Evolutionary conservation across 2,113 vertebrate genomes (phyloP).

Genomic region (Pseudois nayaur): DNA sequence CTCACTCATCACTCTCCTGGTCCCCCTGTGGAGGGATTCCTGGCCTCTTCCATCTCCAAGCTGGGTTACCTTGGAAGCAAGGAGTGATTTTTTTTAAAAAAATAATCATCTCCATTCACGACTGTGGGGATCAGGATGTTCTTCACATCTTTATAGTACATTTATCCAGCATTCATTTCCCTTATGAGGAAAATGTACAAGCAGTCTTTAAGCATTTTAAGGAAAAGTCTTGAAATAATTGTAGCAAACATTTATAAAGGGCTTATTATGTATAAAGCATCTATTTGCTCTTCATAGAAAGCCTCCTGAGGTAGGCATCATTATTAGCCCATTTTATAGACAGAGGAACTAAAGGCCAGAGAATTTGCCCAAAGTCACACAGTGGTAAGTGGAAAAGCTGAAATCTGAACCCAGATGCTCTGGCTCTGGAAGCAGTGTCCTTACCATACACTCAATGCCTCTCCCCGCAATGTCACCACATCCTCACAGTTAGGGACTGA

Average conservation of each 20-base stretch:
- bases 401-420: neutral
- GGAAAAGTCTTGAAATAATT: neutral
- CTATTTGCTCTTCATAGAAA: neutral
- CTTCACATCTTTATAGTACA: neutral
- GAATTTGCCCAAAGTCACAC: neutral
- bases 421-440: neutral
- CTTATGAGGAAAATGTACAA: neutral
- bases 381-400: neutral
- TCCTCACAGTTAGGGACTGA: neutral
- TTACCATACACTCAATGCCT: neutral
- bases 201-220: neutral
- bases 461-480: neutral
- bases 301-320: neutral
- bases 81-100: neutral
- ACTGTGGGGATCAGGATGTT: neutral
- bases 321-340: neutral
- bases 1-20: neutral
- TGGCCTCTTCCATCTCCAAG: neutral
- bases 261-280: neutral
- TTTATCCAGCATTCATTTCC: neutral
- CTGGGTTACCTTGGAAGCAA: neutral
- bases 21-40: neutral
- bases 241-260: neutral
- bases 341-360: neutral
- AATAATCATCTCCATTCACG: neutral